Conservation (phyloP, 2,888 invertebrate genomes). For the Acanthosepion lycidas region DNA sequence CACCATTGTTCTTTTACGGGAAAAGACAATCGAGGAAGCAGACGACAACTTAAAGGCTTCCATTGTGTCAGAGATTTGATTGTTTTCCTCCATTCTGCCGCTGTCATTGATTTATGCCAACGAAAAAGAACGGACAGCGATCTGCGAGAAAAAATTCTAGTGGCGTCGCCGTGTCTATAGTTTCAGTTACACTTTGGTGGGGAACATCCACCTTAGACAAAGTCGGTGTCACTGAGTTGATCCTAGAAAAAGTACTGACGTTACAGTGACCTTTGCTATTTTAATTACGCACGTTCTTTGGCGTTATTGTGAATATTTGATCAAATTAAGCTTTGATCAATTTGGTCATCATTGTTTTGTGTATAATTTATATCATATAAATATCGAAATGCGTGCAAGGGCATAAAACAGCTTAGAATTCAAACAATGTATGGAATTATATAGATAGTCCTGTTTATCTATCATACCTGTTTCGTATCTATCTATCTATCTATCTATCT, state of each 20-base stretch:
- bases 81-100: background rate
- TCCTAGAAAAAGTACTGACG: background rate
- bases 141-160: background rate
- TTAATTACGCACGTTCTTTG: background rate
- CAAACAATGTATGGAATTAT: too few species aligned
- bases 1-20: background rate
- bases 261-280: background rate
- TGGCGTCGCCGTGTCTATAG: background rate
- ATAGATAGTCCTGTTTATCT: background rate
- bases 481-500: background rate
- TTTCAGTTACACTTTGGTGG: background rate
- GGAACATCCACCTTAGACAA: background rate
- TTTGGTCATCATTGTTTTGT: background rate
- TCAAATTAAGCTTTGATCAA: background rate
- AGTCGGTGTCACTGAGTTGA: background rate
- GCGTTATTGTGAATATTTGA: background rate
- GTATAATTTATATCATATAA: background rate
- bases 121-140: background rate
- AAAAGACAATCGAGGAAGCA: background rate
- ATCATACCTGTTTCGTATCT: background rate
- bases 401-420: too few species aligned
- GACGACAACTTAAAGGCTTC: background rate
- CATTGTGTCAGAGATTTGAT: background rate
- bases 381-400: too few species aligned
- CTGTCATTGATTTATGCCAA: slow-evolving; percentile 7